Evolutionary conservation across 2,888 invertebrate species (phyloP).

Genomic region (Stratiomys singularior): DNA sequence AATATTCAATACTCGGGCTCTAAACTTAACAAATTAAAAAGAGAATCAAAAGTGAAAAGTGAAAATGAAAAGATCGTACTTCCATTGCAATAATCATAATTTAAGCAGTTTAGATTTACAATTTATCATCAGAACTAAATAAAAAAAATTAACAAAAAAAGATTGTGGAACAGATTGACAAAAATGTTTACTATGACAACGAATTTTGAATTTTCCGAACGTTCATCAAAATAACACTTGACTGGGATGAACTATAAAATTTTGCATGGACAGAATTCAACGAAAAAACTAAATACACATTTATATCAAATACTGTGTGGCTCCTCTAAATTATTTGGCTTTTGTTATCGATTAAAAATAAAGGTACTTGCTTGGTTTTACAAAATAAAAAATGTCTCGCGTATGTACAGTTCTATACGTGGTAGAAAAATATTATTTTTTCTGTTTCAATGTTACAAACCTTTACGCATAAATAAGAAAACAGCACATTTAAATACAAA

Average conservation of each 20-base stretch:
- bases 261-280: slow-evolving; percentile 22
- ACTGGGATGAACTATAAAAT: not conserved
- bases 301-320: slow-evolving; percentile 36
- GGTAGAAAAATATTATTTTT: slow-evolving; percentile 33
- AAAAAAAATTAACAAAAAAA: not conserved
- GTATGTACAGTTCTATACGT: not conserved
- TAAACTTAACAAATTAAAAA: slow-evolving; percentile 28
- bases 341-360: not conserved
- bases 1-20: slow-evolving; percentile 39
- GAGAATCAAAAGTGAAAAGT: too few relatives aligned
- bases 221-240: not conserved
- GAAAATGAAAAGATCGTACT: not conserved
- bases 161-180: too few relatives aligned
- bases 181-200: not conserved
- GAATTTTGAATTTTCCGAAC: slow-evolving; percentile 18
- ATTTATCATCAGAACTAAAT: not conserved
- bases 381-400: not conserved
- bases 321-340: slow-evolving; percentile 23
- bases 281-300: slow-evolving; percentile 23
- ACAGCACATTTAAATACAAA: slow-evolving; percentile 4
- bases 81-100: slow-evolving; percentile 32
- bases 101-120: slow-evolving; percentile 20
- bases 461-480: slow-evolving; percentile 1
- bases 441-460: slow-evolving; percentile 31
- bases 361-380: slow-evolving; percentile 17